Conservation (phyloP, 23 tunicate species). For the Trididemnum nubilum region DNA sequence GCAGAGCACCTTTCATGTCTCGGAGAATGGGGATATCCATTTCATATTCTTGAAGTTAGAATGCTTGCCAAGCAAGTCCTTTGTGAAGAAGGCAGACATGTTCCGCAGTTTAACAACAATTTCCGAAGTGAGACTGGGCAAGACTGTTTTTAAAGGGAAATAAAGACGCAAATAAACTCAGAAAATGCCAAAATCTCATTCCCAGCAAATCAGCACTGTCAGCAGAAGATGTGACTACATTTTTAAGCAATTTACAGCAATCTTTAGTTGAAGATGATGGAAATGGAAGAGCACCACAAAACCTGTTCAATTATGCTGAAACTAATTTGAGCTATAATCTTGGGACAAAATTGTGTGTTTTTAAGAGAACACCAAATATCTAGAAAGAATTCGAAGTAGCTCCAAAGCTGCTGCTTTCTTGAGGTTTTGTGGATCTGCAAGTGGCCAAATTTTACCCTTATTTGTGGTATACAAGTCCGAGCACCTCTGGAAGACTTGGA, state of each 20-base stretch:
- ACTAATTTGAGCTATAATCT: not conserved
- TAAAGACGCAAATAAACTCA: too few species aligned
- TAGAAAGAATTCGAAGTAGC: not conserved
- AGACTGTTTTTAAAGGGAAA: not conserved
- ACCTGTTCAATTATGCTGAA: not conserved
- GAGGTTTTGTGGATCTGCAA: conserved; percentile 7
- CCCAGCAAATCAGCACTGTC: too few species aligned
- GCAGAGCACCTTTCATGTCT: too few species aligned
- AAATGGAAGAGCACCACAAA: not conserved
- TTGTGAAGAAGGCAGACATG: not conserved
- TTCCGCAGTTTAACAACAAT: not conserved
- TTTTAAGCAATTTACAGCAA: too few species aligned
- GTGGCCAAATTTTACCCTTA: not conserved
- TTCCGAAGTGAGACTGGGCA: not conserved
- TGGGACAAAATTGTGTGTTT: not conserved
- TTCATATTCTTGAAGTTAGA: not conserved
- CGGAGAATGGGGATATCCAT: not conserved
- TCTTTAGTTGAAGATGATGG: not conserved
- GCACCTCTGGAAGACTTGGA: conserved; percentile 30
- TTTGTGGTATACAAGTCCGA: conserved; percentile 30
- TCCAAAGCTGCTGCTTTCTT: not conserved
- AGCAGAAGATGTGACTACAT: too few species aligned
- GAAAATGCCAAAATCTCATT: too few species aligned
- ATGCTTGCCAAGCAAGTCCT: not conserved
- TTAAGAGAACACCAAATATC: not conserved